Evolutionary conservation across 92 coral and sea anemone species (phyloP).

Genomic region (Ricordea florida): DNA sequence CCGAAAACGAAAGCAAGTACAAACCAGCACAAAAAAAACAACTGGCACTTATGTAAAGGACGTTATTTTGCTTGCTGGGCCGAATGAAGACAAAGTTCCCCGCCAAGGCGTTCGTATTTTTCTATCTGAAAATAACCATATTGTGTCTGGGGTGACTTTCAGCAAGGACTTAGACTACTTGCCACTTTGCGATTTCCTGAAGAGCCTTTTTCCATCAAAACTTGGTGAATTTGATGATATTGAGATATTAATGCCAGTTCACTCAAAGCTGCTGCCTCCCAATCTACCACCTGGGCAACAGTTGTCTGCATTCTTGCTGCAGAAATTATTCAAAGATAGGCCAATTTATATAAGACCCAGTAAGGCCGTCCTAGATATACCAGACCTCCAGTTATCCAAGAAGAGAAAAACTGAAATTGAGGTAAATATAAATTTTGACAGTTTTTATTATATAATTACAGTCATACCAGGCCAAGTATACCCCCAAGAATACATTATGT

Average conservation of each 20-base stretch:
- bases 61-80: conserved; percentile 44
- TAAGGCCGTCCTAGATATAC: conserved; percentile 14
- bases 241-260: conserved; percentile 50
- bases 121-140: conserved; percentile 32
- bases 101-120: conserved; percentile 36
- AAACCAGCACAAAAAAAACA: background rate
- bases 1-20: too few species aligned
- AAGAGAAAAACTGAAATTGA: conserved; percentile 1
- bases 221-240: conserved; percentile 33
- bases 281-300: conserved; percentile 45
- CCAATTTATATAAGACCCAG: conserved; percentile 53
- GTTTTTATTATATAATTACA: too few species aligned
- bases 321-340: conserved; percentile 56
- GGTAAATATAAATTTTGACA: background rate
- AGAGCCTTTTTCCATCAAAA: conserved; percentile 39
- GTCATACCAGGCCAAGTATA: too few species aligned
- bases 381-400: conserved; percentile 2
- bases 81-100: too few species aligned
- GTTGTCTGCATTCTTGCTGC: conserved; percentile 41
- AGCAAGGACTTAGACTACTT: conserved; percentile 35
- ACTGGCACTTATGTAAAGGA: conserved; percentile 39
- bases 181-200: conserved; percentile 20
- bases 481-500: too few species aligned
- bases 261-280: conserved; percentile 45
- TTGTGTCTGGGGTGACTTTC: conserved; percentile 29